Evolutionary conservation across 2,888 invertebrate genomes (phyloP), one percentile per base, ranked within the genome.

Genomic region (Adelphocoris suturalis): DNA sequence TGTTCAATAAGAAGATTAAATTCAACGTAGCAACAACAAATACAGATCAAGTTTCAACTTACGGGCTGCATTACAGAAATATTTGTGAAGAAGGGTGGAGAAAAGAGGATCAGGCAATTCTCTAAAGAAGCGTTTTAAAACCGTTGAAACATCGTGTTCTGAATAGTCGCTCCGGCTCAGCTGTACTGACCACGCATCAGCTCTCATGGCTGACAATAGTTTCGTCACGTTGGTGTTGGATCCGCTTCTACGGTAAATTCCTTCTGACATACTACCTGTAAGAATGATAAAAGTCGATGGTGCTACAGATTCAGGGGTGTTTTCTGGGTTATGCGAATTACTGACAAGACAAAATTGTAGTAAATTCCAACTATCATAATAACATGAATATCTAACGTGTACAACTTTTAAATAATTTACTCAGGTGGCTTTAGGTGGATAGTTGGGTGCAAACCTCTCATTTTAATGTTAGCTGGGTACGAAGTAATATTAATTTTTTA

Each of bases 101-200:
- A 98, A 94, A 48, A 98, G 94, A 0, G 98, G 96, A 92, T 98
- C 97, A 0, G 97, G 97, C 86, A 98, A 94, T 92, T 97, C 97
- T n/a, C 98, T 94, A 93, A 98, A 96, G 94, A 98, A 98, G 90
- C 98, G 94, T 93, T 98, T 98, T 9, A 98, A 94, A 0, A 96
- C 97, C 57, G 97, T 97, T 4, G 98, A 97, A 16, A 98, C 97
- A 93, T 98, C 98, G 93, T 98, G 97, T 92, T 98, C 97, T 0
- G 96, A 95, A 92, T 96, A 97, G 86, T 96, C 96, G 76, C 95
- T 95, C 7, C 95, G 94, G 16, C 96, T 96, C 81, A 98, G 95
- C 93, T 97, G 97, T 5, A 98, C 97, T 7, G 96, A 95, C 95
- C 97, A 97, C 16, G 98, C 97, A 93, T 98, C 97, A 91, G 96